Conservation (phyloP, 2,888 invertebrate species). For the Erynnis tages region DNA sequence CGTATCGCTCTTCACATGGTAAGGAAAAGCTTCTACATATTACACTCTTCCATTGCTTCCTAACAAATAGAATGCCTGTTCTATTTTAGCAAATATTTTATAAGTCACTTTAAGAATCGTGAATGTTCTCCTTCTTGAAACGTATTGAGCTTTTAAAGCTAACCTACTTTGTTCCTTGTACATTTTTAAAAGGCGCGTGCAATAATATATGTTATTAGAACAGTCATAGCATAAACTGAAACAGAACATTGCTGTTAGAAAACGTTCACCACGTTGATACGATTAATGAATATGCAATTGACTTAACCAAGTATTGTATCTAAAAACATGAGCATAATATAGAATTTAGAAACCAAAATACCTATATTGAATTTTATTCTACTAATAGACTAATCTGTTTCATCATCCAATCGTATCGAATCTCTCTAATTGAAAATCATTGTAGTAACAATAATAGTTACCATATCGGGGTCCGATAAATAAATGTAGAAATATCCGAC, state of each 20-base stretch:
- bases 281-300: too few species aligned
- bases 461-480: conserved; percentile 15
- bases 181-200: too few species aligned
- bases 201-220: background rate
- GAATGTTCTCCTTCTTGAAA: background rate
- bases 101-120: background rate
- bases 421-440: conserved; percentile 2
- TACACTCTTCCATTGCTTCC: background rate
- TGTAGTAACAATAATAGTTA: conserved; percentile 16
- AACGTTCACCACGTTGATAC: too few species aligned
- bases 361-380: conserved; percentile 1
- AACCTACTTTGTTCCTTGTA: background rate
- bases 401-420: background rate
- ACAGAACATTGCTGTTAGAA: too few species aligned
- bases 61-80: conserved; percentile 1
- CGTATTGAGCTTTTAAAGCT: background rate
- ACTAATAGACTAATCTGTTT: background rate
- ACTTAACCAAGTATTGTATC: too few species aligned
- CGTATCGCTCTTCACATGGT: conserved; percentile 15
- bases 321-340: background rate
- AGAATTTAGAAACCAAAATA: too few species aligned
- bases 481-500: background rate
- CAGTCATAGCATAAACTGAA: too few species aligned
- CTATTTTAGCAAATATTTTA: conserved; percentile 3
- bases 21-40: background rate